Evolutionary conservation across 2,797 vertebrate species (phyloP).

Genomic region (Melanotaenia trifasciata): DNA sequence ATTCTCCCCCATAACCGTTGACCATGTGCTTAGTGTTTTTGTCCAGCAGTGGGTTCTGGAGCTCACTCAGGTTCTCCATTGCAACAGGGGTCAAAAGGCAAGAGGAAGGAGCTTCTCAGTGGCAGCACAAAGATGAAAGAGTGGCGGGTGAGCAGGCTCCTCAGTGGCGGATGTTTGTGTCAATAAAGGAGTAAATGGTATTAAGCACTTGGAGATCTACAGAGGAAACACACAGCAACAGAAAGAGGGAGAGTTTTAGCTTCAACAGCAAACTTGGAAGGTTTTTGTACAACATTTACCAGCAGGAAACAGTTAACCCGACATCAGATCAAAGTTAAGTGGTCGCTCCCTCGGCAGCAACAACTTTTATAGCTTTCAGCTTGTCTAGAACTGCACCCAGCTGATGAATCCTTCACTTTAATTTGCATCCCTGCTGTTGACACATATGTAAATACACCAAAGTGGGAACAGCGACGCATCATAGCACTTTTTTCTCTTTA

Average conservation of each 20-base stretch:
- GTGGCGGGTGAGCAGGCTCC: constrained; percentile 26
- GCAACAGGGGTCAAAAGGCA: constrained; percentile 30
- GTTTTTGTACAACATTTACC: constrained; percentile 22
- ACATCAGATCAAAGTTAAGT: constrained; percentile 61
- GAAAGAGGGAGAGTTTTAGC: constrained; percentile 37
- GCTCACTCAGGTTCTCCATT: constrained; percentile 95
- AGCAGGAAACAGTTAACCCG: constrained; percentile 46
- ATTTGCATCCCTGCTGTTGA: constrained; percentile 49
- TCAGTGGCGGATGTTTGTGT: constrained; percentile 20
- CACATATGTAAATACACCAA: constrained; percentile 12
- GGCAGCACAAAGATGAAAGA: constrained; percentile 4
- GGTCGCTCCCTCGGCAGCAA: constrained; percentile 21
- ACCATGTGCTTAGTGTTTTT: constrained; percentile 89
- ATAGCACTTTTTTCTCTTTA: constrained; percentile 7
- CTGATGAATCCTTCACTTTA: constrained; percentile 71
- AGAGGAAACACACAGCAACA: constrained; percentile 52
- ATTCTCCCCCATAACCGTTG: constrained; percentile 88
- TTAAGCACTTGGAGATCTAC: constrained; percentile 61
- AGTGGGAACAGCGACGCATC: constrained; percentile 19
- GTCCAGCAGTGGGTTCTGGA: constrained; percentile 93
- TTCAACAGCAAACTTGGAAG: constrained; percentile 13
- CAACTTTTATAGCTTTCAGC: constrained; percentile 34
- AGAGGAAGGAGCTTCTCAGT: constrained; percentile 33
- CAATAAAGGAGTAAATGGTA: constrained; percentile 57
- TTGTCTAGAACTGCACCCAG: constrained; percentile 38